These are phyloP conservation scores for Idaea aversata DNA, from an alignment of 2,888 invertebrate species.

Conservation along the genomic window DNA sequence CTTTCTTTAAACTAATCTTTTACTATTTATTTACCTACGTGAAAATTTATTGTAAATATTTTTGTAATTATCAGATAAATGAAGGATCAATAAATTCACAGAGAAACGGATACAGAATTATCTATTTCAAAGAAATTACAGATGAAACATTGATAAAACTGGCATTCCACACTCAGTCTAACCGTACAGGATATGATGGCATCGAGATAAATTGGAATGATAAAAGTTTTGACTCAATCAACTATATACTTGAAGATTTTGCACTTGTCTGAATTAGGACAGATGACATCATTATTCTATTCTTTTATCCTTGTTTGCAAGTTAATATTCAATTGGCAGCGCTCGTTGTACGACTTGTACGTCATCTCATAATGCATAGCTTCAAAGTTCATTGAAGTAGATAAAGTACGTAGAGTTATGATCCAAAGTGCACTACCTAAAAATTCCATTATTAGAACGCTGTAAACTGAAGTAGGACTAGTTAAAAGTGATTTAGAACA, in stretches of 20 bases:
- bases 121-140: not conserved
- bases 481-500: no score
- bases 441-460: no score
- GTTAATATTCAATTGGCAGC: constrained; percentile 7
- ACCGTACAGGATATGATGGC: constrained; percentile 23
- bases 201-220: constrained; percentile 28
- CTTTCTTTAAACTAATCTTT: no score
- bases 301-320: constrained; percentile 16
- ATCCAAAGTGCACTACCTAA: no score
- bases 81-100: not conserved
- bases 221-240: constrained; percentile 24
- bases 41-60: not conserved
- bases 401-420: not conserved
- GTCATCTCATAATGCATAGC: not conserved
- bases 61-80: not conserved
- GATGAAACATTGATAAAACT: constrained; percentile 13
- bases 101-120: not conserved
- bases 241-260: constrained; percentile 16
- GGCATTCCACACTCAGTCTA: constrained; percentile 12
- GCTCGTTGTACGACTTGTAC: not conserved
- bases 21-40: no score
- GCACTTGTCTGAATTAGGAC: constrained; percentile 23
- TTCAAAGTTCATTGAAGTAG: not conserved
- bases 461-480: no score
- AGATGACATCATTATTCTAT: constrained; percentile 24